Evolutionary conservation across 64 coral and sea anemone genomes (phyloP), one percentile per base, ranked within the genome.

Genomic region (Montipora foliosa): DNA sequence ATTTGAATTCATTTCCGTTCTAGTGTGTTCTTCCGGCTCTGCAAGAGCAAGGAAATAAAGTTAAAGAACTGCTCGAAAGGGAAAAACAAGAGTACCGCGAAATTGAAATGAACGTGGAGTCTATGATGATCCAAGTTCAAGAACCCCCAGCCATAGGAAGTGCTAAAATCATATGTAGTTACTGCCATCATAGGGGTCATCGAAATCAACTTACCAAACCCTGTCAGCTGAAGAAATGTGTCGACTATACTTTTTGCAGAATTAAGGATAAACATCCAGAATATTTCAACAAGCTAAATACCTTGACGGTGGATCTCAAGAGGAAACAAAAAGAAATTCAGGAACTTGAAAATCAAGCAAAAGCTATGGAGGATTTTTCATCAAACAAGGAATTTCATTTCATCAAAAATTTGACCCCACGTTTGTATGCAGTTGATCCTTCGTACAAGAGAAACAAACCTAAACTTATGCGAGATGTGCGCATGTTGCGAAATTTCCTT

Each of bases 301-400:
- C 15, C 16, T 57, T 57, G 52, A 57, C 5, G 20, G 16, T 83
- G 16, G 81, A 83, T 74, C 11, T 83, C 3, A 45, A 83, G 44
- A 22, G 24, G 46, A 91, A 44, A 58, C 67, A 76, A 51, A 74
- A 24, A 8, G 72, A 49, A 53, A 48, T 48, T 16, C 51, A 19
- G 3, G 17, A 44, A 20, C 67, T 20, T 5, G 89, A 29, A 24
- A 15, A 11, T 12, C 79, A 83, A 20, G 37, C 81, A 1, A 82
- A 87, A 47, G 78, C 57, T 19, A 87, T 93, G 81, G 79, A 92
- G 10, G 4, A 86, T 6, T 92, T 92, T 62, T 92, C 73, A 4
- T 78, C 48, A 7, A 77, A 49, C 20, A 92, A 80, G 9, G 72
- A 92, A 76, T 77, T 20, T 51, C 70, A 87, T 4, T 87, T 92